phyloP scores from a whole-genome alignment of 2,888 invertebrate species.

The Rhingia campestris region DNA sequence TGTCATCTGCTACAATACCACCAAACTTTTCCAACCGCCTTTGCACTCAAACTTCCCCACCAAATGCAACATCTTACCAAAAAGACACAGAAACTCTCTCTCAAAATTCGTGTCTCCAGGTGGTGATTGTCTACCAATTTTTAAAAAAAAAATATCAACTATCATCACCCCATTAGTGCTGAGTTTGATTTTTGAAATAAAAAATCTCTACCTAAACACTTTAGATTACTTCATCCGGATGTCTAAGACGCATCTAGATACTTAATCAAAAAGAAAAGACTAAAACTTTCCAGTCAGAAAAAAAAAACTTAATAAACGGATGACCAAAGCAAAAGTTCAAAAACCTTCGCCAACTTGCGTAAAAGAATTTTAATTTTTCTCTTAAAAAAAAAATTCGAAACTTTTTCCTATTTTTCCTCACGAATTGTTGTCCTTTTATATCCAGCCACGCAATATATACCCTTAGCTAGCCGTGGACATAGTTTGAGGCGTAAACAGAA shows the following conservation, averaged over 20 bases:
- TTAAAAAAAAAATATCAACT: not conserved
- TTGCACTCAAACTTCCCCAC: not conserved
- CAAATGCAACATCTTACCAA: too few relatives aligned
- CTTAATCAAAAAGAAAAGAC: slow-evolving; percentile 23
- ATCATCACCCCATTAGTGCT: too few relatives aligned
- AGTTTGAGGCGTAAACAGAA: slow-evolving; percentile 4
- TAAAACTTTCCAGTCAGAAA: slow-evolving; percentile 5
- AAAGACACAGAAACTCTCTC: too few relatives aligned
- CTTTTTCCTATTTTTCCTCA: slow-evolving; percentile 2
- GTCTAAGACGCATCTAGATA: slow-evolving; percentile 13
- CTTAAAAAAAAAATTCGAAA: not conserved
- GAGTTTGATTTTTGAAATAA: not conserved
- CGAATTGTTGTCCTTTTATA: slow-evolving; percentile 41
- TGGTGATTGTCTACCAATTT: slow-evolving; percentile 9
- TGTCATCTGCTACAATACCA: too few relatives aligned
- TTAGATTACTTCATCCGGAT: slow-evolving; percentile 26
- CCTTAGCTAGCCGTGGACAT: slow-evolving; percentile 9
- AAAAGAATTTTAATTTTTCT: not conserved
- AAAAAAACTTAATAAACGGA: slow-evolving; percentile 13
- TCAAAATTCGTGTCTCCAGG: too few relatives aligned
- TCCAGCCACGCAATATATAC: slow-evolving; percentile 13
- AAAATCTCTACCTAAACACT: slow-evolving; percentile 25
- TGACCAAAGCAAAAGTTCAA: slow-evolving; percentile 8
- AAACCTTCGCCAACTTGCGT: not conserved
- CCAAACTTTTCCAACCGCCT: too few relatives aligned